Percentiles rank a stretch among this genome's conserved stretches.
phyloP scores from a whole-genome alignment of 2,113 vertebrate genomes.

The Leuciscus idus region DNA sequence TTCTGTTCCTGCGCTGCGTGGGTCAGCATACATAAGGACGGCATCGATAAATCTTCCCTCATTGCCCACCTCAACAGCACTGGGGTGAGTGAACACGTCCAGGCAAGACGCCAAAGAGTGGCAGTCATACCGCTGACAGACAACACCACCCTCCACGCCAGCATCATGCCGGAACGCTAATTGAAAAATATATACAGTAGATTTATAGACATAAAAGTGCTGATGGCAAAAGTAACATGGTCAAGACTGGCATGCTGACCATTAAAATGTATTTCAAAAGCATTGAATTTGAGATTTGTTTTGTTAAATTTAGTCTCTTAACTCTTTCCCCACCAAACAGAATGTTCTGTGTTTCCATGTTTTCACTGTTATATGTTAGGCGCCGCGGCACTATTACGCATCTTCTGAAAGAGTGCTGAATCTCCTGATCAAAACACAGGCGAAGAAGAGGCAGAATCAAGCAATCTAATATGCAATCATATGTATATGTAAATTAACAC shows the following conservation, averaged over 20 bases:
- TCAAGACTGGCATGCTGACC: not conserved
- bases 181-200: constrained; percentile 44
- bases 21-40: constrained; percentile 55
- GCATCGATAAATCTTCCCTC: constrained; percentile 59
- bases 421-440: no score
- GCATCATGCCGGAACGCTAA: constrained; percentile 50
- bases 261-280: not conserved
- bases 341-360: no score
- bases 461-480: no score
- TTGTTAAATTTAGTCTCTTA: no score
- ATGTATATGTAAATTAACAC: no score
- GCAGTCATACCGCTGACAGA: constrained; percentile 60
- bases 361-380: no score
- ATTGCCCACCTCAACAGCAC: constrained; percentile 49
- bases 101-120: constrained; percentile 60
- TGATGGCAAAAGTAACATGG: not conserved
- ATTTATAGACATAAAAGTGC: constrained; percentile 34
- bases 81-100: constrained; percentile 58
- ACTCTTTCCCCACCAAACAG: no score
- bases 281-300: not conserved
- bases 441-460: no score
- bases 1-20: constrained; percentile 37
- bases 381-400: no score
- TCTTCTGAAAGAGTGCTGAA: no score
- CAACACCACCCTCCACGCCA: constrained; percentile 58